phyloP scores from a whole-genome alignment of 2,797 vertebrate species.

The Gadopsis bispinosus region DNA sequence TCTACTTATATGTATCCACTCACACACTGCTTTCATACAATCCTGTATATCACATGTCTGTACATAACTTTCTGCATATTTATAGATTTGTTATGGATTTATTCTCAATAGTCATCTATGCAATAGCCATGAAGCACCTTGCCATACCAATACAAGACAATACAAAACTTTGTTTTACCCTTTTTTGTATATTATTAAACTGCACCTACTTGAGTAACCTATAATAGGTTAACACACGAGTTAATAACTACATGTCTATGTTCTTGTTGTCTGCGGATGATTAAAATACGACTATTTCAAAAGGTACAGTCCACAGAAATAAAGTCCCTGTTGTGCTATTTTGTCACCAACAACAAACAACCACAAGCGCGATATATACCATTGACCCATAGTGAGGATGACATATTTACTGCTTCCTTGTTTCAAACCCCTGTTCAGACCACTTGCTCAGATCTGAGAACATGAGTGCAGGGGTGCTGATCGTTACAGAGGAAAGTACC shows the following conservation, averaged over 20 bases:
- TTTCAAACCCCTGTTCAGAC: conserved; percentile 10
- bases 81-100: background rate
- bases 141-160: background rate
- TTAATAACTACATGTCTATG: background rate
- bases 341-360: background rate
- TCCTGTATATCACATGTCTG: background rate
- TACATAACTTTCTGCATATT: background rate
- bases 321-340: background rate
- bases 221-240: too few species aligned
- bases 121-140: background rate
- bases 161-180: background rate
- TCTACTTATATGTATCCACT: background rate
- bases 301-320: background rate
- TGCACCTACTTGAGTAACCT: background rate
- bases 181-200: background rate
- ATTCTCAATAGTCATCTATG: background rate
- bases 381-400: background rate
- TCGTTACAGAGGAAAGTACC: conserved; percentile 78
- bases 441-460: conserved; percentile 17
- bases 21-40: background rate
- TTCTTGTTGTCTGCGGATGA: background rate
- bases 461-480: conserved; percentile 22
- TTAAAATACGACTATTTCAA: background rate
- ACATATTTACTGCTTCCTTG: conserved; percentile 34
- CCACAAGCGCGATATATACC: conserved; percentile 1